phyloP scores from a whole-genome alignment of 2,888 invertebrate genomes.

The Sthenelais limicola region DNA sequence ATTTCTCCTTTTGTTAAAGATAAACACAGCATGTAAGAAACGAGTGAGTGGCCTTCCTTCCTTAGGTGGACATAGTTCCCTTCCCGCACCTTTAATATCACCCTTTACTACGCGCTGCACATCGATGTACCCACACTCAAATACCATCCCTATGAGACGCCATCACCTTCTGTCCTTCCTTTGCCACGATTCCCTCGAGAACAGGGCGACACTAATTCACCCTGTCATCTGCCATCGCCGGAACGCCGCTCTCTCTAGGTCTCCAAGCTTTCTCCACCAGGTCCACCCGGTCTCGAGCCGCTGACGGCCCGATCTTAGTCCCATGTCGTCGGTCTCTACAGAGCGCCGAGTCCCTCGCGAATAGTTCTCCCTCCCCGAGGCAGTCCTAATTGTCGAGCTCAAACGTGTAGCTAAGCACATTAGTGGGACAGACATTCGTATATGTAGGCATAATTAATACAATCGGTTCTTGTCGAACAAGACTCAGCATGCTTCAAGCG shows the following conservation, averaged over 20 bases:
- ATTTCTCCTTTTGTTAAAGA: too few species aligned
- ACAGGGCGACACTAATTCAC: not conserved
- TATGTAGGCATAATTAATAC: constrained; percentile 33
- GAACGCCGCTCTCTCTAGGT: too few species aligned
- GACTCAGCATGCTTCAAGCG: too few species aligned
- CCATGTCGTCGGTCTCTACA: not conserved
- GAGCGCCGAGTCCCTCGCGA: constrained; percentile 5
- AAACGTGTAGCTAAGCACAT: constrained; percentile 37
- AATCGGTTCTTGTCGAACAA: too few species aligned
- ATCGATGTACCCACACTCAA: too few species aligned
- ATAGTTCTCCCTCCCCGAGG: constrained; percentile 12
- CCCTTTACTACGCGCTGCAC: too few species aligned
- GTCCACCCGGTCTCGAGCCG: not conserved
- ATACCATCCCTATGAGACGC: not conserved
- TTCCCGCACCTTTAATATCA: too few species aligned
- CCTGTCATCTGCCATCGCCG: constrained; percentile 18
- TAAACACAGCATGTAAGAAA: too few species aligned
- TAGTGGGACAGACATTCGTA: constrained; percentile 22
- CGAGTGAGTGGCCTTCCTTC: too few species aligned
- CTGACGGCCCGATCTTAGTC: constrained; percentile 6
- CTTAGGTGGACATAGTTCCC: too few species aligned
- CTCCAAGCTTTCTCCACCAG: too few species aligned
- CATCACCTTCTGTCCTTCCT: not conserved
- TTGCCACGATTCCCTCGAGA: not conserved
- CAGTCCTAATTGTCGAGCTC: constrained; percentile 28